phyloP scores from a whole-genome alignment of 2,888 invertebrate genomes.

The Macrophya annulata region DNA sequence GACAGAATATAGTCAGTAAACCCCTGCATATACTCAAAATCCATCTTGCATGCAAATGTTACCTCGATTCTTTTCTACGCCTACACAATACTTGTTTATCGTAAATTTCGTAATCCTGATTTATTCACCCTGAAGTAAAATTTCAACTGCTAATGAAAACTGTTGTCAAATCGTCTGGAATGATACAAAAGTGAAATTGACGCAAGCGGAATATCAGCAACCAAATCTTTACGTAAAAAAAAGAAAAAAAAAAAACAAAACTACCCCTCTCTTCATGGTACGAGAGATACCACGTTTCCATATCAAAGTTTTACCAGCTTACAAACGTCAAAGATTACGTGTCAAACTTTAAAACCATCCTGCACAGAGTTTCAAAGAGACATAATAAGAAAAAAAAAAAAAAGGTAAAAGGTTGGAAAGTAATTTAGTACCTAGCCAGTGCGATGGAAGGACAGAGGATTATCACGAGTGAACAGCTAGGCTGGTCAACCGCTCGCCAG shows the following conservation, averaged over 20 bases:
- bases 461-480: conserved; percentile 45
- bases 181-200: not conserved
- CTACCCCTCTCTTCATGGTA: too few species aligned
- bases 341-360: conserved; percentile 21
- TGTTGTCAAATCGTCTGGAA: not conserved
- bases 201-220: not conserved
- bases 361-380: not conserved
- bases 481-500: conserved; percentile 34
- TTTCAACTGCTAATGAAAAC: not conserved
- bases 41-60: not conserved
- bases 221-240: not conserved
- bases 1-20: conserved; percentile 22
- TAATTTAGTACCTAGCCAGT: conserved; percentile 40
- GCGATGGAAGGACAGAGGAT: conserved; percentile 39
- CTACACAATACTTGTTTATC: not conserved
- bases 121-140: not conserved
- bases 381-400: not conserved
- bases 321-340: conserved; percentile 10
- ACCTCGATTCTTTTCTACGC: not conserved
- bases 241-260: not conserved
- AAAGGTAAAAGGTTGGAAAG: not conserved
- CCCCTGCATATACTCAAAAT: not conserved
- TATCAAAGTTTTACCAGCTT: conserved; percentile 16
- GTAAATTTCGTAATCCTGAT: not conserved
- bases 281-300: not conserved